These are phyloP conservation scores for Microctenopoma lineatum DNA, from an alignment of 2,797 vertebrate genomes.

Conservation along the genomic window DNA sequence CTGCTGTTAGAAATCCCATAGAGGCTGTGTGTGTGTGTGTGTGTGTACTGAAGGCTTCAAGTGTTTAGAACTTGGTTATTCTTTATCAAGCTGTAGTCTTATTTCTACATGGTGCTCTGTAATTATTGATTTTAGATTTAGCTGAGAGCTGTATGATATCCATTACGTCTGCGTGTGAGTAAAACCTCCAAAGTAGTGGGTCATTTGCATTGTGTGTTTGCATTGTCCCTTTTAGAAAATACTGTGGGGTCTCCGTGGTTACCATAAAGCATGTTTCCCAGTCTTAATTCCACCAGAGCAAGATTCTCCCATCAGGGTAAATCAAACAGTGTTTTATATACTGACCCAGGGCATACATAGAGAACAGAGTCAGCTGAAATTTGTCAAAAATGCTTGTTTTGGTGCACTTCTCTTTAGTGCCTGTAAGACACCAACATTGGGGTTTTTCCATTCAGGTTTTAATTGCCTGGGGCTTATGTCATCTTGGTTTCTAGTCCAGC, in stretches of 20 bases:
- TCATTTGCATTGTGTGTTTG: slow-evolving; percentile 26
- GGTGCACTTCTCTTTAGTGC: not conserved
- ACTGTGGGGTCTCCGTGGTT: slow-evolving; percentile 65
- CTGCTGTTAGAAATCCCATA: slow-evolving; percentile 37
- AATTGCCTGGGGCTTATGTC: not conserved
- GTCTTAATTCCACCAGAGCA: slow-evolving; percentile 21
- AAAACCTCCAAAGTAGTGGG: slow-evolving; percentile 15
- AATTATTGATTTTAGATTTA: slow-evolving; percentile 12
- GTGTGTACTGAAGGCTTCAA: not conserved
- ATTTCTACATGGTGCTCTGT: slow-evolving; percentile 12
- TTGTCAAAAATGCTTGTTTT: not conserved
- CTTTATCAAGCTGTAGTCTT: slow-evolving; percentile 5
- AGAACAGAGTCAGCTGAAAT: no score
- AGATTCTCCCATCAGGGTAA: slow-evolving; percentile 32
- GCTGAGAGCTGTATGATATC: slow-evolving; percentile 1
- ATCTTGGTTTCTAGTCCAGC: not conserved
- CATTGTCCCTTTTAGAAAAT: slow-evolving; percentile 43
- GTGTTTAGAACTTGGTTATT: slow-evolving; percentile 13
- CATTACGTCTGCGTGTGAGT: slow-evolving; percentile 8
- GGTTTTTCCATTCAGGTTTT: not conserved
- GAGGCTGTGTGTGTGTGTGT: slow-evolving; percentile 12
- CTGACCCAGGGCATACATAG: no score
- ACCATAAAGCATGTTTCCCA: slow-evolving; percentile 47
- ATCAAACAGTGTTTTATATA: slow-evolving; percentile 29
- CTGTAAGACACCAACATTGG: no score